These are phyloP conservation scores for Luperina testacea DNA, from an alignment of 2,888 invertebrate genomes.

Conservation along the genomic window DNA sequence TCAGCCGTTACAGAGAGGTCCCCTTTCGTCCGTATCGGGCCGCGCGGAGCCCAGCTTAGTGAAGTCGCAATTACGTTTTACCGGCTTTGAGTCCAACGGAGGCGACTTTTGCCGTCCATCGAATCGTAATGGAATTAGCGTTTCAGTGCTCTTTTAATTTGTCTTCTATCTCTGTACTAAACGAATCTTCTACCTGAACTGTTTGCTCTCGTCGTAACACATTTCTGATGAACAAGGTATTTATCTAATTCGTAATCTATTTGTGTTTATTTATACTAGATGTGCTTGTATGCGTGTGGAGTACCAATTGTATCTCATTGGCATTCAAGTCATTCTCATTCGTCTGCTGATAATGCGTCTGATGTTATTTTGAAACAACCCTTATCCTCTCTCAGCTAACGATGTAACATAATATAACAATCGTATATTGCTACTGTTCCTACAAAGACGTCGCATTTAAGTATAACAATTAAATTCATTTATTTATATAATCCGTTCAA, in stretches of 20 bases:
- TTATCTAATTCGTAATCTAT: slow-evolving; percentile 59
- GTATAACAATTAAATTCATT: slow-evolving; percentile 19
- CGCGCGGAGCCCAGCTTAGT: slow-evolving; percentile 88
- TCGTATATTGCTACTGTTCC: slow-evolving; percentile 40
- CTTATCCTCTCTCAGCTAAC: slow-evolving; percentile 59
- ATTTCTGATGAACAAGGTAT: slow-evolving; percentile 59
- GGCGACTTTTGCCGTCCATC: slow-evolving; percentile 89
- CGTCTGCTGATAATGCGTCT: slow-evolving; percentile 63
- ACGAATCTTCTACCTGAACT: slow-evolving; percentile 79
- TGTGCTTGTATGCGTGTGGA: slow-evolving; percentile 38
- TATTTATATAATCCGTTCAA: neutral
- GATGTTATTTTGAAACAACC: slow-evolving; percentile 64
- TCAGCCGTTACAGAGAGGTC: slow-evolving; percentile 89
- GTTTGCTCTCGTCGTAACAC: slow-evolving; percentile 67
- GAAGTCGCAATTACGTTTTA: slow-evolving; percentile 90
- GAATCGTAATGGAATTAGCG: slow-evolving; percentile 90
- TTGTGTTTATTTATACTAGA: slow-evolving; percentile 50
- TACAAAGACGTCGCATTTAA: slow-evolving; percentile 10
- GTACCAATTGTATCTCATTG: slow-evolving; percentile 59
- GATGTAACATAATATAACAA: slow-evolving; percentile 58
- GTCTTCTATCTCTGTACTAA: slow-evolving; percentile 84
- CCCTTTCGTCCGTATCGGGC: slow-evolving; percentile 89
- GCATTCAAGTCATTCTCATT: slow-evolving; percentile 63
- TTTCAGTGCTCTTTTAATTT: slow-evolving; percentile 89
- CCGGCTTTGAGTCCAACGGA: slow-evolving; percentile 88